A percentile compares a stretch with the other conserved stretches of the same genome.
Conservation (phyloP, 2,113 vertebrate genomes). For the Acrocephalus arundinaceus region DNA sequence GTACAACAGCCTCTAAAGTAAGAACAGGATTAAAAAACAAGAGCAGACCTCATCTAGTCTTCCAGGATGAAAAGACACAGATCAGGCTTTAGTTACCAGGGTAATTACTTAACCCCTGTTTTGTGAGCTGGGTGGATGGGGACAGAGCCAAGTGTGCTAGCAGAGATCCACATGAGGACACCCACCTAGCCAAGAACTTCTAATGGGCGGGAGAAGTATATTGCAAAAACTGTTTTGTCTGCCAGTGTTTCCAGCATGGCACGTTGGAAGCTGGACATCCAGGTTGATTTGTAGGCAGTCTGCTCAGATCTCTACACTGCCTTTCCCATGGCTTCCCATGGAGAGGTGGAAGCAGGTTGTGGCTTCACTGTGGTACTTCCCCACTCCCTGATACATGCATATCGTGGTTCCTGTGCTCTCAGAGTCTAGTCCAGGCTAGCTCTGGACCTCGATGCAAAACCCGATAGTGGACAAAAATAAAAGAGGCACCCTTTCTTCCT, state of each 20-base stretch:
- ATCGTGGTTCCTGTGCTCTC: too few relatives aligned
- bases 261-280: fast-evolving
- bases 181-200: neutral
- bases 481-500: too few relatives aligned
- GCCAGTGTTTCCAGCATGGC: fast-evolving
- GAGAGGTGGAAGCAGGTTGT: neutral
- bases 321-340: neutral
- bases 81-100: neutral
- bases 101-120: neutral
- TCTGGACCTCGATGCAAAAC: too few relatives aligned
- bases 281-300: neutral
- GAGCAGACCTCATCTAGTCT: neutral
- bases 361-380: neutral
- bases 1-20: neutral
- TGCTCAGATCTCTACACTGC: neutral
- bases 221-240: neutral
- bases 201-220: neutral
- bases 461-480: too few relatives aligned
- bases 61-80: neutral
- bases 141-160: neutral
- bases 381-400: fast-evolving
- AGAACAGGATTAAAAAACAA: neutral
- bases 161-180: neutral
- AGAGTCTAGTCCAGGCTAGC: too few relatives aligned
- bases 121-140: neutral